Conservation (phyloP, 2,797 vertebrate species). For the Erethizon dorsatum region DNA sequence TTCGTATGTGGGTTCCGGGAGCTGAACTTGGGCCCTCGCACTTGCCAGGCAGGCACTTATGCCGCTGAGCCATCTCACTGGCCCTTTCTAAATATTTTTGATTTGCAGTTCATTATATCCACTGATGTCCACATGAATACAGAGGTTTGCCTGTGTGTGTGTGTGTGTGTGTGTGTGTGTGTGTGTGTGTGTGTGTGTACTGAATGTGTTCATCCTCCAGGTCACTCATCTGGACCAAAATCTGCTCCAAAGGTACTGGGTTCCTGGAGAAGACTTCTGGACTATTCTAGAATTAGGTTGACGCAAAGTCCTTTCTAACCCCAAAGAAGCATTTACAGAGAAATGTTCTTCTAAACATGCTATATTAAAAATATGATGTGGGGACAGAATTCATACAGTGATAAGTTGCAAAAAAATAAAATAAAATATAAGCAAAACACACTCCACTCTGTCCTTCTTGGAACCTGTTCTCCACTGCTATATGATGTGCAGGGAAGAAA, state of each 20-base stretch:
- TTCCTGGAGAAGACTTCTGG: background rate
- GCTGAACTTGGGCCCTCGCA: no score
- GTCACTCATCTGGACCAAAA: background rate
- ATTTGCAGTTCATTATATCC: background rate
- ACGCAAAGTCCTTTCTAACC: background rate
- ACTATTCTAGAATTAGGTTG: background rate
- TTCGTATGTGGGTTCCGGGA: no score
- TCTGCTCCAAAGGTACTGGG: background rate
- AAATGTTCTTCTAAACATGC: constrained; percentile 51
- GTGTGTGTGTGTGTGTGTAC: background rate
- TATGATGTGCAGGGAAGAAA: background rate
- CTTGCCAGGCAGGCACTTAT: no score
- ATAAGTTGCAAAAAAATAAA: background rate
- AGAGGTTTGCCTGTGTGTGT: background rate
- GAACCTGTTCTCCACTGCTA: background rate
- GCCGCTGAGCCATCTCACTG: no score
- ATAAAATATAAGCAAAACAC: background rate
- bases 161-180: background rate
- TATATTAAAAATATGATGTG: background rate
- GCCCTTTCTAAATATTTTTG: background rate
- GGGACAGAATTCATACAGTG: background rate
- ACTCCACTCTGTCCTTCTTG: background rate
- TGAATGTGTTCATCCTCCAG: background rate
- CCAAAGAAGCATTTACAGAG: background rate
- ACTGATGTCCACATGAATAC: background rate